These are phyloP conservation scores for Megaleporinus macrocephalus DNA, from an alignment of 2,113 vertebrate genomes.

Conservation along the genomic window DNA sequence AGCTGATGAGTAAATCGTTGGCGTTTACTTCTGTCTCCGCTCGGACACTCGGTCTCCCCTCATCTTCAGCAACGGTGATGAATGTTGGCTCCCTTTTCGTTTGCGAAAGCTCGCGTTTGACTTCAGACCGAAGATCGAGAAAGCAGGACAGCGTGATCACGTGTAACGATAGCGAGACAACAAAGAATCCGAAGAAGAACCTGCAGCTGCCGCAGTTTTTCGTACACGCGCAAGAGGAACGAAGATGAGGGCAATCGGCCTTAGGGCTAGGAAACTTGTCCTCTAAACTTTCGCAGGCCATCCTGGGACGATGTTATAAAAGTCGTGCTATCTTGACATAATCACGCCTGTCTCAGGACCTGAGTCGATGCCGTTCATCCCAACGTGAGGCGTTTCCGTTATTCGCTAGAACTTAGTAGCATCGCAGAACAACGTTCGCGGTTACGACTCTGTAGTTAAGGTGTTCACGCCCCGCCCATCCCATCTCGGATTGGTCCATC, in stretches of 20 bases:
- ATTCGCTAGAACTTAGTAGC: background rate
- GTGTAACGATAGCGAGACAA: slow-evolving; percentile 87
- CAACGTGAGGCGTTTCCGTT: slow-evolving; percentile 21
- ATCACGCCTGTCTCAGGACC: slow-evolving; percentile 61
- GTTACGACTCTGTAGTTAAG: slow-evolving; percentile 68
- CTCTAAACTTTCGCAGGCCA: slow-evolving; percentile 74
- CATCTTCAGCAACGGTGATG: slow-evolving; percentile 48
- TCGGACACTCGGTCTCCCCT: background rate
- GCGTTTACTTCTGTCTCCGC: background rate
- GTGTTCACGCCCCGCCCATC: slow-evolving; percentile 62
- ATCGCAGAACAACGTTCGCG: slow-evolving; percentile 28
- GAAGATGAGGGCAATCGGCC: slow-evolving; percentile 63
- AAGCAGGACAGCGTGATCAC: slow-evolving; percentile 89
- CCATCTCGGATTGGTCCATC: slow-evolving; percentile 66
- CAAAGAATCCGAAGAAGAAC: slow-evolving; percentile 87
- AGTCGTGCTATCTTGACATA: slow-evolving; percentile 77
- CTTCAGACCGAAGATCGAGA: slow-evolving; percentile 86
- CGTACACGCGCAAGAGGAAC: slow-evolving; percentile 70
- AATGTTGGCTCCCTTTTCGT: slow-evolving; percentile 71
- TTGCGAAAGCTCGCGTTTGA: slow-evolving; percentile 81
- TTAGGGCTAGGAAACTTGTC: slow-evolving; percentile 70
- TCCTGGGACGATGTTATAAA: slow-evolving; percentile 62
- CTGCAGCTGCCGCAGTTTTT: slow-evolving; percentile 80
- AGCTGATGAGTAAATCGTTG: background rate
- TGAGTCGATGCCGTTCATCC: slow-evolving; percentile 67